Evolutionary conservation across 2,888 invertebrate genomes (phyloP), one percentile per base, ranked within the genome.

Genomic region (Hyposoter didymator): DNA sequence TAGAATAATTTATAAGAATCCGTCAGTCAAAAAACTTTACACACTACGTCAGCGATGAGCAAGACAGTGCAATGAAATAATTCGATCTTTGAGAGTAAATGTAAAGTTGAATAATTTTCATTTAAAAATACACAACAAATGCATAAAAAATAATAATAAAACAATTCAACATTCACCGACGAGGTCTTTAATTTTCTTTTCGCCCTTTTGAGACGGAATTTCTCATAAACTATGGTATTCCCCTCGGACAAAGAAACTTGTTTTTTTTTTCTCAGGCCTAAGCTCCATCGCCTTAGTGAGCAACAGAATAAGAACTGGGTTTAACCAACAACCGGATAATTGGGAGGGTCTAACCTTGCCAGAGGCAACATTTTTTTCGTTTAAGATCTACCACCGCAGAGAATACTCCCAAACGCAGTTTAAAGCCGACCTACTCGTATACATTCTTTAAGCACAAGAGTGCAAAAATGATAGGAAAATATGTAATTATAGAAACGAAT

Each of bases 301-400:
- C 49, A 64, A 43, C 32, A 12, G 52, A 73, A 28, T 52, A 22
- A 59, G 69, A 47, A 75, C 45, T 43, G 14, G 64, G 76, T 76
- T 70, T 64, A 76, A 32, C 76, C 70, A 52, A 39, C 64, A 62
- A 62, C 55, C 43, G 43, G 52, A 62, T 82, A 82, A 82, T 82
- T 82, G 76, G 69, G 70, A 76, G 76, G 70, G 75, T 76, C 76
- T 82, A 52, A 62, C 59, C 49, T 72, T n/a, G 76, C 82, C 70
- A 35, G n/a, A 70, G 82, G 82, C 55, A 70, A 75, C 55, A 62
- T 39, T 79, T 62, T 70, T 59, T 35, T 79, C 66, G 14, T 66
- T 22, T 67, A 28, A n/a, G 7, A 72, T 39, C 55, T 43, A 66
- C 66, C 73, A 28, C 66, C 10, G 7, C n/a, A 55, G 47, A 67